Conservation (phyloP, 30 jellyfish, hydroid and myxozoan genomes). For the Aurelia aurita region DNA sequence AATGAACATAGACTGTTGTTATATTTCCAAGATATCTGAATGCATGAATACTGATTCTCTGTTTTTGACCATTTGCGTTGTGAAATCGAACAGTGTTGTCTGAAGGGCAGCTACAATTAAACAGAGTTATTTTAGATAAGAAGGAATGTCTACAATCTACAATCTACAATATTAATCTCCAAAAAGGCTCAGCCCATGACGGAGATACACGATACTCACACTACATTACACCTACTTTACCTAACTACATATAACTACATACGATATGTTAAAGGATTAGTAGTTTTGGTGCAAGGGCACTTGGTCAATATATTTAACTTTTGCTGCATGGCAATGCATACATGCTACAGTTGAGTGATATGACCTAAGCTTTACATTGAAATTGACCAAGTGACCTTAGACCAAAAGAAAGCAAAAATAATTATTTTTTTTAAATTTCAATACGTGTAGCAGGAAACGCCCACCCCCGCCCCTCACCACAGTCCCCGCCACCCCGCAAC, state of each 20-base stretch:
- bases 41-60: slow-evolving; percentile 53
- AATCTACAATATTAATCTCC: background rate
- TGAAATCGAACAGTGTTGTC: slow-evolving; percentile 48
- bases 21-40: slow-evolving; percentile 13
- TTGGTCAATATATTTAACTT: too few relatives aligned
- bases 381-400: too few relatives aligned
- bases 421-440: background rate
- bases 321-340: too few relatives aligned
- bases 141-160: slow-evolving; percentile 16
- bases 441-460: background rate
- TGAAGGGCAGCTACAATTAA: slow-evolving; percentile 29
- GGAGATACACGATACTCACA: slow-evolving; percentile 16
- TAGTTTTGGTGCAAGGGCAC: too few relatives aligned
- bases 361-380: too few relatives aligned
- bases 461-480: background rate
- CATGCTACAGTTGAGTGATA: too few relatives aligned
- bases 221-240: slow-evolving; percentile 1
- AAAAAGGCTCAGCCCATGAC: slow-evolving; percentile 17
- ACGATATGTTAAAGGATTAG: too few relatives aligned
- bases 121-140: too few relatives aligned
- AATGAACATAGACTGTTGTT: slow-evolving; percentile 42
- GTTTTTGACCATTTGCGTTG: background rate
- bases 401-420: too few relatives aligned
- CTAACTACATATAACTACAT: background rate
- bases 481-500: background rate